These are phyloP conservation scores for Emydura subglobosa DNA, from an alignment of 2,113 vertebrate genomes.

Conservation along the genomic window DNA sequence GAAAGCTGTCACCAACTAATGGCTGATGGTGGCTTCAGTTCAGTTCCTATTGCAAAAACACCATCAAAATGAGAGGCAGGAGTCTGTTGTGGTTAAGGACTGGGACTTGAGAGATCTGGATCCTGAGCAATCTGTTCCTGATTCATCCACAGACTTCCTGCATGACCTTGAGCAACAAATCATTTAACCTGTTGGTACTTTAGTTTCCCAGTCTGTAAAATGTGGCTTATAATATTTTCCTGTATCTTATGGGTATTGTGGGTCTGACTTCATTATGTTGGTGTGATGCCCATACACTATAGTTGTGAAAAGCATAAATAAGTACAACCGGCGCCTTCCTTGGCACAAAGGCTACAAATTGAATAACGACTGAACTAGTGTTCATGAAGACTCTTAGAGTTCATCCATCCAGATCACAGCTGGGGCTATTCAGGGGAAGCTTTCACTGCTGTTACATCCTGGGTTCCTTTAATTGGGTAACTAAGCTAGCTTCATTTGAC, in stretches of 20 bases:
- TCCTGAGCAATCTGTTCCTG: slow-evolving; percentile 12
- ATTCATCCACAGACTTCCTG: not conserved
- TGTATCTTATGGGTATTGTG: not conserved
- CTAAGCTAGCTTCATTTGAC: not conserved
- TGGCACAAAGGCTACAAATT: not conserved
- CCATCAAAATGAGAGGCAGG: not conserved
- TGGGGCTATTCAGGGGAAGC: rapidly evolving
- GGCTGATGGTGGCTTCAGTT: not conserved
- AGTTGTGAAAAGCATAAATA: not conserved
- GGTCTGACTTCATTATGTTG: not conserved
- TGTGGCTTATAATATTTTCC: not conserved
- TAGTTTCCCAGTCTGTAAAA: not conserved
- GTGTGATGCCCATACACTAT: not conserved
- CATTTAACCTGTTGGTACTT: not conserved
- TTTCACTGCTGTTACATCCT: not conserved
- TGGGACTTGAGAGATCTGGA: not conserved
- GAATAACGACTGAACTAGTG: not conserved
- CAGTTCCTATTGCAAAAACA: not conserved
- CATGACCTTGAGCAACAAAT: not conserved
- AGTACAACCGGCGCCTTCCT: not conserved
- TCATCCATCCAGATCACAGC: not conserved
- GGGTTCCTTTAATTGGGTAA: not conserved
- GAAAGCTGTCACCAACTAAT: not conserved
- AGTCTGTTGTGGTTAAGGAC: not conserved
- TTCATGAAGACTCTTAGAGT: rapidly evolving